phyloP scores from a whole-genome alignment of 2,888 invertebrate species.

The Dasypolia templi region DNA sequence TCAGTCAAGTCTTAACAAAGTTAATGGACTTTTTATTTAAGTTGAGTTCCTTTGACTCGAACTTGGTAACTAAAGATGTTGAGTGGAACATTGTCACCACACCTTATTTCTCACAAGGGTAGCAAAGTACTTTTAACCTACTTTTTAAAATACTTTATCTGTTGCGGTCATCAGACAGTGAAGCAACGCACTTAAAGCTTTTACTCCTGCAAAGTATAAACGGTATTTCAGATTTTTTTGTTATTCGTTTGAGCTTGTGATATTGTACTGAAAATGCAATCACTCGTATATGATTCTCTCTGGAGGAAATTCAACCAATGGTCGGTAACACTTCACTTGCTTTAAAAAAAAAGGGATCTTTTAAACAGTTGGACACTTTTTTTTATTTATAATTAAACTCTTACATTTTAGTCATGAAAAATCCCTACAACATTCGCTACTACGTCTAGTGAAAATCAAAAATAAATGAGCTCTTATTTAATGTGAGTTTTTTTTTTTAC shows the following conservation, averaged over 20 bases:
- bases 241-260: background rate
- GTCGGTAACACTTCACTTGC: background rate
- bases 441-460: background rate
- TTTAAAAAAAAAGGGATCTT: no score
- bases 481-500: background rate
- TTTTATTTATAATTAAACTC: no score
- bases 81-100: conserved; percentile 31
- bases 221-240: background rate
- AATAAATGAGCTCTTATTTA: background rate
- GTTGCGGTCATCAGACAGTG: conserved; percentile 25
- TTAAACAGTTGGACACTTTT: no score
- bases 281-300: background rate
- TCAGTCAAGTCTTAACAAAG: conserved; percentile 24
- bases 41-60: conserved; percentile 25
- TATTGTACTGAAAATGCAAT: background rate
- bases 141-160: conserved; percentile 18
- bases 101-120: conserved; percentile 8
- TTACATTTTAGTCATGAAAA: background rate
- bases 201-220: background rate
- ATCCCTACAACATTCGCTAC: no score
- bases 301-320: background rate
- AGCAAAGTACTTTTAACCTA: conserved; percentile 49
- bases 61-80: conserved; percentile 41
- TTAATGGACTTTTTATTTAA: conserved; percentile 53
- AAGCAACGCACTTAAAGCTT: background rate